Percentiles rank a stretch among this genome's conserved stretches.
phyloP scores from a whole-genome alignment of 2,888 invertebrate species.

The Chelonus formosanus region DNA sequence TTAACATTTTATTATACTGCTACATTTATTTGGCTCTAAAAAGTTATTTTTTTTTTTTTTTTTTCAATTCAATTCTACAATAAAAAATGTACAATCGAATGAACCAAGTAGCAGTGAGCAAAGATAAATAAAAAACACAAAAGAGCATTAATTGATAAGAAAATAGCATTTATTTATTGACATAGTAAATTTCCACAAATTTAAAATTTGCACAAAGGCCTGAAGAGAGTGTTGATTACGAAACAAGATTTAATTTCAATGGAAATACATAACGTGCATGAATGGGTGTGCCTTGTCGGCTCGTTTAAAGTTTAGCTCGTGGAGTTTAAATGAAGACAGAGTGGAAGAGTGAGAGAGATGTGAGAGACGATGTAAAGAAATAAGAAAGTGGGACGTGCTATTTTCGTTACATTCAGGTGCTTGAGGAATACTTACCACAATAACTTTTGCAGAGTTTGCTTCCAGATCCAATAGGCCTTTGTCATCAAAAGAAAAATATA shows the following conservation, averaged over 20 bases:
- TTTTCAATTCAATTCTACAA: too few relatives aligned
- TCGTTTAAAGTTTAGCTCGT: constrained; percentile 30
- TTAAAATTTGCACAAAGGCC: too few relatives aligned
- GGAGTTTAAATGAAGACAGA: constrained; percentile 7
- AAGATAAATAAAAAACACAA: too few relatives aligned
- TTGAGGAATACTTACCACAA: constrained; percentile 10
- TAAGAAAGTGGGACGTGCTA: constrained; percentile 34
- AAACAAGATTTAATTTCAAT: constrained; percentile 28
- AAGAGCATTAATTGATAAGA: too few relatives aligned
- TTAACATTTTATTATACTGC: too few relatives aligned
- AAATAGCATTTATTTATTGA: too few relatives aligned
- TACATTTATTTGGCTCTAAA: too few relatives aligned
- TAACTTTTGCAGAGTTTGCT: constrained; percentile 21
- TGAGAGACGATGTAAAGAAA: constrained; percentile 16
- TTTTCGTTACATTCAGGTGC: constrained; percentile 36
- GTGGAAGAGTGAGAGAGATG: not conserved
- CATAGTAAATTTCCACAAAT: too few relatives aligned
- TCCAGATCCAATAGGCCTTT: constrained; percentile 17
- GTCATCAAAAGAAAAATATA: constrained; percentile 7
- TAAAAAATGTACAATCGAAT: too few relatives aligned
- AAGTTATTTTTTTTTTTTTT: too few relatives aligned
- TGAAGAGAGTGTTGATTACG: constrained; percentile 8
- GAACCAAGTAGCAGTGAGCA: too few relatives aligned
- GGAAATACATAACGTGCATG: constrained; percentile 21
- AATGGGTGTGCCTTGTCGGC: constrained; percentile 27